phyloP scores from a whole-genome alignment of 2,888 invertebrate species.

The Drosophila mercatorum region DNA sequence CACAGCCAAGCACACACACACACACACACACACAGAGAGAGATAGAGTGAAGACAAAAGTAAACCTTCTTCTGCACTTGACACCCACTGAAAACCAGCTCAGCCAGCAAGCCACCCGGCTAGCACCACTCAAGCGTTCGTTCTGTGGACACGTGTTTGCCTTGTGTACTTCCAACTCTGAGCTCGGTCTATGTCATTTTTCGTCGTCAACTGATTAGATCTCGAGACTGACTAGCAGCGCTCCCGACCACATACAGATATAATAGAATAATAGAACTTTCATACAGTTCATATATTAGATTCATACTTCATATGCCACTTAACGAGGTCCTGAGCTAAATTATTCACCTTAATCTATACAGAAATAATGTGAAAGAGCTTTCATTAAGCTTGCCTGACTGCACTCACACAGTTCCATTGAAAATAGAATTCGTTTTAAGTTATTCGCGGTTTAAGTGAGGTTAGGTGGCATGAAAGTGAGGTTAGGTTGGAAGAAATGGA shows the following conservation, averaged over 20 bases:
- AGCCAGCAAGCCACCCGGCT: neutral
- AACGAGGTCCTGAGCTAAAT: no score
- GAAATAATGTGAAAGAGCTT: neutral
- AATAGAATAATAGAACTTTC: neutral
- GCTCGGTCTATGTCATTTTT: constrained; percentile 18
- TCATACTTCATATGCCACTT: neutral
- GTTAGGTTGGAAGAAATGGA: neutral
- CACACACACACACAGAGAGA: neutral
- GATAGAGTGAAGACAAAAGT: constrained; percentile 8
- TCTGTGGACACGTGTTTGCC: constrained; percentile 21
- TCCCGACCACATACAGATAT: neutral
- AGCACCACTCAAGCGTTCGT: neutral
- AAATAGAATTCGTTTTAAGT: neutral
- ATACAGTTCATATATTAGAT: neutral
- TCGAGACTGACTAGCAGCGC: neutral
- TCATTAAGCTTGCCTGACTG: neutral
- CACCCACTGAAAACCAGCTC: constrained; percentile 27
- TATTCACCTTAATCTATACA: neutral
- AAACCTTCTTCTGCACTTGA: constrained; percentile 46
- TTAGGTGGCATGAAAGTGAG: neutral
- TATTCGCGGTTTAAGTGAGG: neutral
- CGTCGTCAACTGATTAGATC: constrained; percentile 22
- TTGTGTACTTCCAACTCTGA: constrained; percentile 1
- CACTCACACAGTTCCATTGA: neutral
- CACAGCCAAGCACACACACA: constrained; percentile 18